These are phyloP conservation scores for Falco biarmicus DNA, from an alignment of 2,797 vertebrate species.

Conservation along the genomic window DNA sequence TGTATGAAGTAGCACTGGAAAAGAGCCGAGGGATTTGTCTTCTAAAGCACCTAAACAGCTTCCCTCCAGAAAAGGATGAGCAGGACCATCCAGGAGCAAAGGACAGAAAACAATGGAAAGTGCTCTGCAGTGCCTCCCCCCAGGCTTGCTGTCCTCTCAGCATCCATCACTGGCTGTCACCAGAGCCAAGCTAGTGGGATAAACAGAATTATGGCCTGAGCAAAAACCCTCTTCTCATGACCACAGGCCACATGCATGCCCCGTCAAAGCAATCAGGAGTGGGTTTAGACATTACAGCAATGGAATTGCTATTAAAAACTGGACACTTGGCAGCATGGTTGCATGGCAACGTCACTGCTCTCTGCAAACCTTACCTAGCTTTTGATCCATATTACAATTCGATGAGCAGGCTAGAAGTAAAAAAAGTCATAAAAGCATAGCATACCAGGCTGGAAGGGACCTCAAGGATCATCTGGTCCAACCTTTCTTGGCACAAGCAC, in stretches of 20 bases:
- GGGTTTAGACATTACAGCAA: background rate
- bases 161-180: background rate
- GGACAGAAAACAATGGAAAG: background rate
- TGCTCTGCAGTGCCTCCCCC: fast-evolving
- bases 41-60: background rate
- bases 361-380: background rate
- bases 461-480: background rate
- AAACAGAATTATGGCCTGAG: too few species aligned
- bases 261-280: background rate
- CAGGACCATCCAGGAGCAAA: background rate
- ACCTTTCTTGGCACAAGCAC: background rate
- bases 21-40: background rate
- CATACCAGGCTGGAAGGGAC: background rate
- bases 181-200: background rate
- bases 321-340: background rate
- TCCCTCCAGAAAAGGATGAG: too few species aligned
- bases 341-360: background rate
- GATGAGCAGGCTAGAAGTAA: background rate
- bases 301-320: background rate
- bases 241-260: background rate
- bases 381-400: background rate
- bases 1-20: background rate
- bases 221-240: too few species aligned
- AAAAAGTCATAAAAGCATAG: background rate
- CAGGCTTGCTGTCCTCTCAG: background rate